Base-by-base conservation (phyloP, 2,888 invertebrate genomes). In the Entomobrya multifasciata region DNA sequence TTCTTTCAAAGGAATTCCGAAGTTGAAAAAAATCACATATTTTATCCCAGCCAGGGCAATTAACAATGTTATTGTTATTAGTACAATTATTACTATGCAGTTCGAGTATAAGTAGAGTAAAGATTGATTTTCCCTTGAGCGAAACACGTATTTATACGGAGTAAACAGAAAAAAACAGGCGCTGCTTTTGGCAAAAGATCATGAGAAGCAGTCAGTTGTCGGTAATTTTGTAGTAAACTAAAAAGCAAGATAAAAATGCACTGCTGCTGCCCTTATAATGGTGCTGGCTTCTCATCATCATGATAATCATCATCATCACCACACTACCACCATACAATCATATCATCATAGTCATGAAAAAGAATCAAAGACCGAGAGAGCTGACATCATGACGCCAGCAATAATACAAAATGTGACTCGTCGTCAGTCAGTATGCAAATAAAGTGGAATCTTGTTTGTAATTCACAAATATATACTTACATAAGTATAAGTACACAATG, bases 361-460 rank as follows among this genome's bases (percentile, higher is more conserved):
- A 41, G 81, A 84, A 84, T 77, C 67, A 77, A 84, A 74, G 15
- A 20, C 22, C n/a, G 47, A 79, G 36, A 25, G 30, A 74, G 83
- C 83, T 84, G 83, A 84, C 76, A 84, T 77, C 36, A 67, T 77
- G 83, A 84, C 83, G 83, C 83, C 83, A 84, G 83, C 77, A 76
- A 77, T 84, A 84, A 77, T 67, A 77, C 76, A 77, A 82, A 65
- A 65, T 84, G 83, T 65, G 76, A 84, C 76, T 81, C 72, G 82
- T 76, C 79, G 47, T 65, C 65, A 8, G 49, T 65, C 83, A 77
- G 76, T 84, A 77, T 76, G 83, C 76, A 84, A 84, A 77, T 84
- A 84, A 76, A 76, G 82, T 82, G 52, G 55, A 84, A 83, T 84
- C 83, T 76, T 84, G 83, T 84, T 84, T 84, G 74, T 52, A 30